These are phyloP conservation scores for Anorthoa munda DNA, from an alignment of 2,888 invertebrate species.

Conservation along the genomic window DNA sequence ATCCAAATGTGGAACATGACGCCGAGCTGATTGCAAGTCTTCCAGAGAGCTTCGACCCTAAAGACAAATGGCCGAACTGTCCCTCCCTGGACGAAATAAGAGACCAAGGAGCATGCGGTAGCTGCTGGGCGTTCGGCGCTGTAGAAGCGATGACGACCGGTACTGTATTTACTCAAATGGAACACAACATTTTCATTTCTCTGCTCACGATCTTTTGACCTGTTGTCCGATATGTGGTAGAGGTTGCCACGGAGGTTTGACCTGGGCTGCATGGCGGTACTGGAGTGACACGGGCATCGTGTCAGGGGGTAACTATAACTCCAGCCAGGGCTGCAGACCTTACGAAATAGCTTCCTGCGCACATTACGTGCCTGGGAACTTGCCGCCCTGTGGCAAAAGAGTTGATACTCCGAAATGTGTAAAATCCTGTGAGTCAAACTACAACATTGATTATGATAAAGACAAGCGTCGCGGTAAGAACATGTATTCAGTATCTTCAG, in stretches of 20 bases:
- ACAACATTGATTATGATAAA: slow-evolving; percentile 15
- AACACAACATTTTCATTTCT: slow-evolving; percentile 32
- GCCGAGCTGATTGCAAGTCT: slow-evolving; percentile 40
- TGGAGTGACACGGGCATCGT: slow-evolving; percentile 32
- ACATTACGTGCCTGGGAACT: slow-evolving; percentile 15
- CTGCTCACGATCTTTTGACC: slow-evolving; percentile 24
- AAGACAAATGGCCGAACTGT: slow-evolving; percentile 44
- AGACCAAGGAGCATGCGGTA: slow-evolving; percentile 42
- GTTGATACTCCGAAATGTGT: not conserved
- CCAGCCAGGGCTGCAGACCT: slow-evolving; percentile 29
- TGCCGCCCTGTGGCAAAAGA: not conserved
- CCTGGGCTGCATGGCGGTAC: accelerated
- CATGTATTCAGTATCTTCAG: not conserved
- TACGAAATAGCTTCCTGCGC: slow-evolving; percentile 27
- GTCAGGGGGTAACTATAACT: slow-evolving; percentile 40
- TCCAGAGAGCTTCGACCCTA: slow-evolving; percentile 37
- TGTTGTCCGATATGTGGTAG: not conserved
- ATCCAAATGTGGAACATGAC: slow-evolving; percentile 14
- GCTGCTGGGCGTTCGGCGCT: slow-evolving; percentile 38
- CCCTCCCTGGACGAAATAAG: slow-evolving; percentile 35
- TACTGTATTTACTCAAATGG: slow-evolving; percentile 38
- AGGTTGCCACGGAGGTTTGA: not conserved
- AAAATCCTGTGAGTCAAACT: not conserved
- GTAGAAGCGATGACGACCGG: slow-evolving; percentile 41
- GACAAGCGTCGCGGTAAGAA: slow-evolving; percentile 31